phyloP scores from a whole-genome alignment of 2,888 invertebrate species.

The Piscicola geometra region DNA sequence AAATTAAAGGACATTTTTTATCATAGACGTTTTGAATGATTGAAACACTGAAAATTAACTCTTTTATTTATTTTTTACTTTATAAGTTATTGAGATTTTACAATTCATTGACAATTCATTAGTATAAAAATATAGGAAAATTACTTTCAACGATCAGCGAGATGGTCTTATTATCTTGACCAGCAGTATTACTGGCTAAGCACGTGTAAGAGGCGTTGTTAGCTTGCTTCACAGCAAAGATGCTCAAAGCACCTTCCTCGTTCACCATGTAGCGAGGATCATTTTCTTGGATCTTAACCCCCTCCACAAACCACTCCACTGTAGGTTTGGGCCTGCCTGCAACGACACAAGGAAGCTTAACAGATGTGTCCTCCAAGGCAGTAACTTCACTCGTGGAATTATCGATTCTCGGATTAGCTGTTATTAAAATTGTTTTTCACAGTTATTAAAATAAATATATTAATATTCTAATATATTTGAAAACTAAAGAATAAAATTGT shows the following conservation, averaged over 20 bases:
- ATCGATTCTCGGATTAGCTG: not conserved
- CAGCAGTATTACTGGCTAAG: slow-evolving; percentile 52
- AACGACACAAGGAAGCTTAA: slow-evolving; percentile 38
- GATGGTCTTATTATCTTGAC: slow-evolving; percentile 50
- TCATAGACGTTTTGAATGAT: no score
- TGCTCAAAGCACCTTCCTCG: slow-evolving; percentile 43
- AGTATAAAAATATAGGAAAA: no score
- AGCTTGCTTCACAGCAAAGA: slow-evolving; percentile 59
- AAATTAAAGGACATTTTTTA: no score
- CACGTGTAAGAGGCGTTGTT: slow-evolving; percentile 51
- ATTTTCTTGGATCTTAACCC: slow-evolving; percentile 40
- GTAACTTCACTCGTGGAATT: not conserved
- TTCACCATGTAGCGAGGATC: slow-evolving; percentile 31
- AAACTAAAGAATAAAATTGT: no score
- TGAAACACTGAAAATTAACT: no score
- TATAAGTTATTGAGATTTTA: no score
- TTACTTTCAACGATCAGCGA: slow-evolving; percentile 51
- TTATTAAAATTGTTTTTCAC: slow-evolving; percentile 34
- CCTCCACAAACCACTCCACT: slow-evolving; percentile 57
- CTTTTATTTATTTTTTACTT: no score
- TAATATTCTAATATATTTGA: no score
- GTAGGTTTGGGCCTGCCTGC: slow-evolving; percentile 50
- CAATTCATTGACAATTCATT: no score
- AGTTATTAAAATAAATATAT: no score
- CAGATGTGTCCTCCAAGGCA: slow-evolving; percentile 35